These are phyloP conservation scores for Malaclemys terrapin DNA, from an alignment of 2,113 vertebrate genomes.

Conservation along the genomic window DNA sequence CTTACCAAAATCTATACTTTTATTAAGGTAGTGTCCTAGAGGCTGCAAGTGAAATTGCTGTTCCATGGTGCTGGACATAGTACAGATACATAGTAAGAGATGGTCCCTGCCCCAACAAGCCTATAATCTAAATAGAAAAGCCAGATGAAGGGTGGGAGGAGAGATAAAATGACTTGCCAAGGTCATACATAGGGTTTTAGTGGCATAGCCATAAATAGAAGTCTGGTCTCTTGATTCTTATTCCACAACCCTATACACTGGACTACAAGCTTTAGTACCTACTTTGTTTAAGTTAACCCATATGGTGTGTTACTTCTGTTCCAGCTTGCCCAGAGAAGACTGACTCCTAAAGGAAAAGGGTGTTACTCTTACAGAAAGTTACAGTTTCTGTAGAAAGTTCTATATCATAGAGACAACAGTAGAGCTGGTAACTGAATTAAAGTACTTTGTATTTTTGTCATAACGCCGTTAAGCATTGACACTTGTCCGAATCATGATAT, in stretches of 20 bases:
- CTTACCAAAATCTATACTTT: background rate
- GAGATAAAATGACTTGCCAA: background rate
- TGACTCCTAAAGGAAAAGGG: fast-evolving
- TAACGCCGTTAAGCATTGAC: too few relatives aligned
- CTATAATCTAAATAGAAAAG: background rate
- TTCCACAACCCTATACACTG: background rate
- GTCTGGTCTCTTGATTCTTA: background rate
- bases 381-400: background rate
- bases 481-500: too few relatives aligned
- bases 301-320: background rate
- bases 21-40: background rate
- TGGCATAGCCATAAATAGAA: background rate
- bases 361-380: background rate
- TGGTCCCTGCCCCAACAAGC: background rate
- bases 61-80: background rate
- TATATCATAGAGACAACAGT: background rate
- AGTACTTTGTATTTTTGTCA: too few relatives aligned
- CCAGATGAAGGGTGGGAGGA: background rate
- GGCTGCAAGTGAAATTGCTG: background rate
- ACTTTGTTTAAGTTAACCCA: background rate
- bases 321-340: background rate
- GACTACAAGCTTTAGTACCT: background rate
- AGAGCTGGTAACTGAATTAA: background rate
- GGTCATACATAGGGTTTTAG: background rate
- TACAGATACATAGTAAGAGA: background rate